phyloP scores from a whole-genome alignment of 2,797 vertebrate species.

The Cryptoprocta ferox region DNA sequence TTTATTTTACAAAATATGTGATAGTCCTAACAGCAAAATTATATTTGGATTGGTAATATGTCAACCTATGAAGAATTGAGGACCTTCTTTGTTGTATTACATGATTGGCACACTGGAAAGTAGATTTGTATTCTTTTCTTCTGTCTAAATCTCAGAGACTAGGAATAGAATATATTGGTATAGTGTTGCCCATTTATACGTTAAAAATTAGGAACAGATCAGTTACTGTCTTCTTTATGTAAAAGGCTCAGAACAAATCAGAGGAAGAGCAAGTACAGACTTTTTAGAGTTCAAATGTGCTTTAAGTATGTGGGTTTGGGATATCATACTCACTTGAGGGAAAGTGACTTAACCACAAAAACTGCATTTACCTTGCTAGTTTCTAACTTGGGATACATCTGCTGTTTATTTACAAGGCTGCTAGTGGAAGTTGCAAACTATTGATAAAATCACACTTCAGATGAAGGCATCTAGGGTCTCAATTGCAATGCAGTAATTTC shows the following conservation, averaged over 20 bases:
- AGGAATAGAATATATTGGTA: background rate
- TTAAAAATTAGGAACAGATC: slow-evolving; percentile 46
- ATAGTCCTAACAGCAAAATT: slow-evolving; percentile 7
- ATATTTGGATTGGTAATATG: background rate
- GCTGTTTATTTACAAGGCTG: background rate
- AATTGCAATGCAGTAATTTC: background rate
- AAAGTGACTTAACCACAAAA: background rate
- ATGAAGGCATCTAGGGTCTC: background rate
- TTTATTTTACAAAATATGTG: slow-evolving; percentile 41
- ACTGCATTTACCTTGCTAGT: background rate
- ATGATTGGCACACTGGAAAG: background rate
- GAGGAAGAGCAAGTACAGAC: background rate
- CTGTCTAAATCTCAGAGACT: background rate
- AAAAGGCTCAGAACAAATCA: slow-evolving; percentile 12
- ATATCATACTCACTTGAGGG: background rate
- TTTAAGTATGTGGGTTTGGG: background rate
- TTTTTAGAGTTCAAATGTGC: background rate
- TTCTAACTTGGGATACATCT: background rate
- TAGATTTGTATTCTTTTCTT: slow-evolving; percentile 24
- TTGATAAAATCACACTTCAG: background rate
- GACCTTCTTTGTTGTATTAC: slow-evolving; percentile 27
- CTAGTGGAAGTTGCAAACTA: background rate
- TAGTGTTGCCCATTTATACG: background rate
- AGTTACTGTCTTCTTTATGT: background rate
- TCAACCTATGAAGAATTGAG: background rate